Percentiles rank a stretch among this genome's conserved stretches.
These are phyloP conservation scores for Camponotus vicinus DNA, from an alignment of 1,140 invertebrate genomes.

Conservation along the genomic window DNA sequence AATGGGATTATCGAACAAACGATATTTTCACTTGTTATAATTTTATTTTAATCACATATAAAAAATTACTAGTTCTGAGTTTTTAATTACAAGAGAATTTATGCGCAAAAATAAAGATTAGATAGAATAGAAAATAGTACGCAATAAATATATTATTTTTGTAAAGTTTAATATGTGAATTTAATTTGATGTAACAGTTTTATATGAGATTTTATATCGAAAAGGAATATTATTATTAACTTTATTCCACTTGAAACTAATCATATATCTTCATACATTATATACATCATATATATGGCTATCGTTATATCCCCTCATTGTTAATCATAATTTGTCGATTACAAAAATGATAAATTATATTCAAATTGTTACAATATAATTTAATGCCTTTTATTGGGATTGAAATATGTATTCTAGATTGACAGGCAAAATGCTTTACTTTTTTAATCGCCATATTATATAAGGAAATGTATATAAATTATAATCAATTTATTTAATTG, in stretches of 20 bases:
- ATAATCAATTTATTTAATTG: slow-evolving; percentile 8
- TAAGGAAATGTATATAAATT: not conserved
- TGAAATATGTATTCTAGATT: not conserved
- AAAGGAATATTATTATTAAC: not conserved
- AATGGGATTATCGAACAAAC: no score
- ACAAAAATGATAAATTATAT: not conserved
- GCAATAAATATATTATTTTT: not conserved
- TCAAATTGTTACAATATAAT: slow-evolving; percentile 8
- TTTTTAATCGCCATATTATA: not conserved
- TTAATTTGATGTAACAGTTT: not conserved
- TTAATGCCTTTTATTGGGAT: not conserved
- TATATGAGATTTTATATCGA: not conserved
- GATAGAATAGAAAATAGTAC: not conserved
- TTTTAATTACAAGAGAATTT: not conserved
- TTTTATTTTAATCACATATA: no score
- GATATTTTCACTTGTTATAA: no score
- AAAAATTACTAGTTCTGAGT: not conserved
- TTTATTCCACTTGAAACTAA: slow-evolving; percentile 47
- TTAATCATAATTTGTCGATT: not conserved
- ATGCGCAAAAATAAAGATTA: not conserved
- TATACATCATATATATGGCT: not conserved
- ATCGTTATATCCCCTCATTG: not conserved
- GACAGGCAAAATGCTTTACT: not conserved
- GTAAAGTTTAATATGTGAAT: not conserved
- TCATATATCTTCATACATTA: not conserved